Conservation (phyloP, 2,797 vertebrate genomes). For the Sebastes baramenuke region DNA sequence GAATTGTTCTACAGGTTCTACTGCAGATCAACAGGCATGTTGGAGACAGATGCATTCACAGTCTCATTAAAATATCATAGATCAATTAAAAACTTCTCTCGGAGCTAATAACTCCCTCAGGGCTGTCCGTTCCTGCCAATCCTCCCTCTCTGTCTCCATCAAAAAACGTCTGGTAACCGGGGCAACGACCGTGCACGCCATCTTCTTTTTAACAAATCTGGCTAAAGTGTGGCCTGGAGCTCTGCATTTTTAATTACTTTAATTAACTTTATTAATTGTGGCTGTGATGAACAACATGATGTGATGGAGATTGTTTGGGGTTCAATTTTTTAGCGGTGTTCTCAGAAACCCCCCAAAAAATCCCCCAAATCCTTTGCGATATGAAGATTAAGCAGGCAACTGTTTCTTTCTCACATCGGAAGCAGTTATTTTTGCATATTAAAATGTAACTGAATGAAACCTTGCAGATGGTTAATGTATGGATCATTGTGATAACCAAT, state of each 20-base stretch:
- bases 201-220: background rate
- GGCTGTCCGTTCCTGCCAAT: background rate
- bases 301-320: background rate
- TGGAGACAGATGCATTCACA: background rate
- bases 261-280: background rate
- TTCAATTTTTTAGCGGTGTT: background rate
- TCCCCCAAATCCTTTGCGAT: background rate
- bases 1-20: background rate
- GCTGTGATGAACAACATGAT: background rate
- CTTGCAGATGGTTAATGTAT: background rate
- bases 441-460: background rate
- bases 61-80: background rate
- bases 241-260: background rate
- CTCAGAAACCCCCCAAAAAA: background rate
- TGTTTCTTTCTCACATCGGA: background rate
- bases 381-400: background rate
- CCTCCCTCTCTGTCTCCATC: background rate
- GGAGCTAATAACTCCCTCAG: background rate
- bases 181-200: background rate
- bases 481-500: background rate
- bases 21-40: background rate
- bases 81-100: background rate
- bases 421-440: background rate
- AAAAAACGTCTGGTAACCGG: background rate
- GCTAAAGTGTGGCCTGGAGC: background rate